A percentile compares a stretch with the other conserved stretches of the same genome.
phyloP scores from a whole-genome alignment of 2,888 invertebrate genomes.

The Meta bourneti region DNA sequence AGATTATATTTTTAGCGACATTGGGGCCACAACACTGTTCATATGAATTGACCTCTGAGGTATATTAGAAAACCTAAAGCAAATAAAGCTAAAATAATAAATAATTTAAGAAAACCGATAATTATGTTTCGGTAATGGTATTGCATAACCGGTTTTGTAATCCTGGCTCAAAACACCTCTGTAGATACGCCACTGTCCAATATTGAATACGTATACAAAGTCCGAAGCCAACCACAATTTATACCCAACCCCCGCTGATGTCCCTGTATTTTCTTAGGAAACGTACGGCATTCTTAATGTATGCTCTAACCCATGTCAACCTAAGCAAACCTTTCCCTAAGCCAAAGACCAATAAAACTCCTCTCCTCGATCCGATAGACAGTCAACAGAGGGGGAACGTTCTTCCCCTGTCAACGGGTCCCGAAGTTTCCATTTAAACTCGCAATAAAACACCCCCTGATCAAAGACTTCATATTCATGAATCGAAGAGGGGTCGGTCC shows the following conservation, averaged over 20 bases:
- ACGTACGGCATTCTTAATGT: conserved; percentile 9
- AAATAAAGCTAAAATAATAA: too few species aligned
- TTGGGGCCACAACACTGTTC: too few species aligned
- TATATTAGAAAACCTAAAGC: too few species aligned
- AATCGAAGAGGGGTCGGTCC: background rate
- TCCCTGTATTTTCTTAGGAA: background rate
- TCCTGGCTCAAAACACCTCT: too few species aligned
- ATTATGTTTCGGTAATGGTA: too few species aligned
- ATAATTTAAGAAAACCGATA: too few species aligned
- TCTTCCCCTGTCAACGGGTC: background rate
- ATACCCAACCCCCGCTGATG: background rate
- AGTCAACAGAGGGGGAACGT: conserved; percentile 13
- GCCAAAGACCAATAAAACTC: conserved; percentile 56
- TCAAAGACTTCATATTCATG: conserved; percentile 49
- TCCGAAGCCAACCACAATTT: background rate
- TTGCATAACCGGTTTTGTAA: too few species aligned
- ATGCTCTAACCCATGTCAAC: conserved; percentile 33
- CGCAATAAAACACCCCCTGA: conserved; percentile 50
- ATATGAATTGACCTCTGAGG: too few species aligned
- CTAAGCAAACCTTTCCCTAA: conserved; percentile 35
- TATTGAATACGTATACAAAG: background rate
- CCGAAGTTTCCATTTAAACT: conserved; percentile 43
- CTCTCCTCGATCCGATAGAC: conserved; percentile 2
- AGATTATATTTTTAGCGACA: too few species aligned
- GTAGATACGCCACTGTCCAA: background rate